phyloP scores from a whole-genome alignment of 2,888 invertebrate species.

The Watsonalla cultraria region DNA sequence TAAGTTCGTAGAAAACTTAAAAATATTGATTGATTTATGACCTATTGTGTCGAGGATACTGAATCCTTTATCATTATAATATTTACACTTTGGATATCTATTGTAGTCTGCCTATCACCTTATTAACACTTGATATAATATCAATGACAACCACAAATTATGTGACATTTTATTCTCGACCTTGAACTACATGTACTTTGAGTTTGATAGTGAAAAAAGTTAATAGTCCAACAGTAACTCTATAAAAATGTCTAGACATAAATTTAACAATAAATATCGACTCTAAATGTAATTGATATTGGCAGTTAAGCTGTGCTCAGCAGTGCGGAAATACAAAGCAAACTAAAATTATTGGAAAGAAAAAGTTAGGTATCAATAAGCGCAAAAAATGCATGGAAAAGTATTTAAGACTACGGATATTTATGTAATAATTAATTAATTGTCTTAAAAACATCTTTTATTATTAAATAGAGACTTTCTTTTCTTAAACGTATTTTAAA shows the following conservation, averaged over 20 bases:
- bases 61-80: not conserved
- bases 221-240: no score
- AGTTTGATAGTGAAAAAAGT: no score
- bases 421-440: no score
- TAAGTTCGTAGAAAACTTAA: not conserved
- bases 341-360: not conserved
- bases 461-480: no score
- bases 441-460: no score
- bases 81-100: no score
- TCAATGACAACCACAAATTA: no score
- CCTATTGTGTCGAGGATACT: not conserved
- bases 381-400: not conserved
- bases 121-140: no score
- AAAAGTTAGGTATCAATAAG: not conserved
- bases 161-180: no score
- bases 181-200: no score
- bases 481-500: no score
- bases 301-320: not conserved
- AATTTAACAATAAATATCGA: not conserved
- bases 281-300: not conserved
- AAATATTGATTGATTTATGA: not conserved
- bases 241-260: not conserved
- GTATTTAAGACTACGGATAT: not conserved
- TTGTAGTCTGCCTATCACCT: no score
- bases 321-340: not conserved